Evolutionary conservation across 2,888 invertebrate species (phyloP), one percentile per base, ranked within the genome.

Genomic region (Zaprionus lineosus): DNA sequence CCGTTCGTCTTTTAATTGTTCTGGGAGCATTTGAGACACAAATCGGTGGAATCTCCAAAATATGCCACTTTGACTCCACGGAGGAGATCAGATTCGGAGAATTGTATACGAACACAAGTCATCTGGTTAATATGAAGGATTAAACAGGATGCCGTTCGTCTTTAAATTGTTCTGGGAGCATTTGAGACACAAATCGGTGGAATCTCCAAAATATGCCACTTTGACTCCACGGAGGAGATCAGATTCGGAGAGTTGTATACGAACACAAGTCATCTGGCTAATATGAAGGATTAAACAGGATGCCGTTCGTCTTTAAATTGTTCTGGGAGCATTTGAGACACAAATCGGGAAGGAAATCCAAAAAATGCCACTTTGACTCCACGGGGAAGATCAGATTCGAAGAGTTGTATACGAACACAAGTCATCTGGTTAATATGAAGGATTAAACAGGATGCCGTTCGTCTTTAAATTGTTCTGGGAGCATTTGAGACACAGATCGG

Each of bases 121-220:
- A 44, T 69, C 70, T 64, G 69, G 8, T 41, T 50, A 68, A 64
- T 70, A 64, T 64, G 3, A 26, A 0, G 0, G 1, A 64, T 55
- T 69, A 63, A 39, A 28, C 68, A 69, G 64, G 68, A 69, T 69
- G 68, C 70, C 69, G 63, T 68, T 69, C 59, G 64, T 29, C 37
- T 36, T 12, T 18, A 1, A 0, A 1, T 55, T 68, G 0, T 12
- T 67, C 4, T 67, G 0, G 61, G 55, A 67, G 51, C 7, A 61
- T 67, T 61, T 67, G 66, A 66, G 62, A 55, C 62, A 63, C 46
- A 46, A 18, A 26, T 26, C 6, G 31, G 18, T 12, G 4, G 0
- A n/a, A 34, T n/a, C 5, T 14, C 16, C n/a, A 21, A 43, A 44
- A 14, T 44, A 55, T 53, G 55, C 46, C 62, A 61, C 39, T 61